Evolutionary conservation across 2,113 vertebrate genomes (phyloP).

Genomic region (Uria aalge): DNA sequence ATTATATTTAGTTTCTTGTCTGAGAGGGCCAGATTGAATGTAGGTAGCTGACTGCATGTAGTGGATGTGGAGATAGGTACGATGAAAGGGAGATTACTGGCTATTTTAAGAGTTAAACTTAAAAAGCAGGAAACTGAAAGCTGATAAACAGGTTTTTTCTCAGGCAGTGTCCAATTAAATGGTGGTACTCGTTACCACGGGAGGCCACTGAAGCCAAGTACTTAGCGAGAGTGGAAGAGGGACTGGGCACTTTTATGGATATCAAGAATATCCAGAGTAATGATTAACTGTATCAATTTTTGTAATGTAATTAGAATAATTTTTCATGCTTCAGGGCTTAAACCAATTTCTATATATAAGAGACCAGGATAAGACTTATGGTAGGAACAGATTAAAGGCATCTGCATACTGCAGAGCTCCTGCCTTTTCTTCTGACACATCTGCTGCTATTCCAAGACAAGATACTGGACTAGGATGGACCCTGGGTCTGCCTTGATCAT

Average conservation of each 20-base stretch:
- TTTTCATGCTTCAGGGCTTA: conserved; percentile 13
- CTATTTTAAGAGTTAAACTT: not conserved
- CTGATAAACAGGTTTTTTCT: not conserved
- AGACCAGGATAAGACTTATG: not conserved
- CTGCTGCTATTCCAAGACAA: not conserved
- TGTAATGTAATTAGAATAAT: not conserved
- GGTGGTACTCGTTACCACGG: not conserved
- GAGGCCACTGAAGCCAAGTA: not conserved
- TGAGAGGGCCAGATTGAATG: not conserved
- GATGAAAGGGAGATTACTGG: not conserved
- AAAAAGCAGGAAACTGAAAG: not conserved
- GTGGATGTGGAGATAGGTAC: not conserved
- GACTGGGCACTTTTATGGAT: not conserved
- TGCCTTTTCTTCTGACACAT: not conserved
- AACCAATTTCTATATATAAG: not conserved
- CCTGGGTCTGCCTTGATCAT: not conserved
- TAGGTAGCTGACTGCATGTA: not conserved
- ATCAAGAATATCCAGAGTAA: not conserved
- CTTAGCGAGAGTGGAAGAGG: not conserved
- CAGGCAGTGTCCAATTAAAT: not conserved
- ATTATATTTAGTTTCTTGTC: not conserved
- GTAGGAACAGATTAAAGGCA: not conserved
- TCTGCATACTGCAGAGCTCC: not conserved
- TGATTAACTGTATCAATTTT: not conserved
- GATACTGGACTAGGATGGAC: not conserved